A percentile compares a stretch with the other conserved stretches of the same genome.
Conservation (phyloP, 1,140 invertebrate species). For the Papilio helenus region DNA sequence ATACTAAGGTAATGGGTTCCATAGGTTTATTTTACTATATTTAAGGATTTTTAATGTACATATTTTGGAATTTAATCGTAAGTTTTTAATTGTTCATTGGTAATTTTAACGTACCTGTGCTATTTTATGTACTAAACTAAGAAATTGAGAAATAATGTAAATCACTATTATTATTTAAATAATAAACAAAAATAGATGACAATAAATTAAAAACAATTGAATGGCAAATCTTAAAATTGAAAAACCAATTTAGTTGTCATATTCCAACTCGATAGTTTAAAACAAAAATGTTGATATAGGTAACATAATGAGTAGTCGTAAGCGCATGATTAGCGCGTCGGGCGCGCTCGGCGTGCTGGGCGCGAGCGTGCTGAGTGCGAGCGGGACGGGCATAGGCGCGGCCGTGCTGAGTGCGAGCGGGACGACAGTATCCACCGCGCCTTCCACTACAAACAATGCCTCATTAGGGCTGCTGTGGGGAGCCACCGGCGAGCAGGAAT, state of each 20-base stretch:
- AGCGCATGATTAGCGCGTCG: slow-evolving; percentile 73
- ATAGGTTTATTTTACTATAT: not conserved
- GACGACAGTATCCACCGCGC: slow-evolving; percentile 59
- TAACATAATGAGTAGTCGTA: slow-evolving; percentile 68
- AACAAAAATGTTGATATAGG: slow-evolving; percentile 47
- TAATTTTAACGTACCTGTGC: no score
- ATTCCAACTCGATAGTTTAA: no score
- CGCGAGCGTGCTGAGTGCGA: slow-evolving; percentile 13
- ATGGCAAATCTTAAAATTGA: no score
- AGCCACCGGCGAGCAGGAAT: slow-evolving; percentile 95
- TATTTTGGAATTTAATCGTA: not conserved
- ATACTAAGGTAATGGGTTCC: not conserved
- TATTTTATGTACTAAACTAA: not conserved
- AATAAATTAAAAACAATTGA: no score
- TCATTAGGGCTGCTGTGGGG: slow-evolving; percentile 93
- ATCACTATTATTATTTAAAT: no score
- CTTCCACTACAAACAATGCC: slow-evolving; percentile 90
- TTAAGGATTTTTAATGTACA: not conserved
- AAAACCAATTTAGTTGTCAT: no score
- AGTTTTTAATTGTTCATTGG: no score
- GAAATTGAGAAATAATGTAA: not conserved
- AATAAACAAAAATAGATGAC: no score
- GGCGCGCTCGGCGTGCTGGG: slow-evolving; percentile 60
- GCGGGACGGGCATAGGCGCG: slow-evolving; percentile 18
- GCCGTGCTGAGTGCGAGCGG: slow-evolving; percentile 12